Percentiles rank a stretch among this genome's conserved stretches.
These are phyloP conservation scores for Fulmarus glacialis DNA, from an alignment of 2,113 vertebrate species.

Conservation along the genomic window DNA sequence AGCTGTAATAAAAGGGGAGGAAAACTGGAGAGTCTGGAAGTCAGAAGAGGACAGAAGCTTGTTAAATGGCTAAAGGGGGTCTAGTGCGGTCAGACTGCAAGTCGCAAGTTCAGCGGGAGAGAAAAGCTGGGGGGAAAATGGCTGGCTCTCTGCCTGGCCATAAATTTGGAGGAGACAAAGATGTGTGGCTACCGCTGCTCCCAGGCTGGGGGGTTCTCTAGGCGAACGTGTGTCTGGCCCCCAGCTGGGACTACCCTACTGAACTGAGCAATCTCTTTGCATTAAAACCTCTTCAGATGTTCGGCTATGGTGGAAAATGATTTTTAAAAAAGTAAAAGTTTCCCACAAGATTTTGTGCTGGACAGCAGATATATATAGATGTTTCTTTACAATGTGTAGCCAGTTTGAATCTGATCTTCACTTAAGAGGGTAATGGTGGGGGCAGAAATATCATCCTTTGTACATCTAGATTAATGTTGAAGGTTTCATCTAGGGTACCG, in stretches of 20 bases:
- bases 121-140: background rate
- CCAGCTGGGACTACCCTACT: too few species aligned
- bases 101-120: background rate
- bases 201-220: background rate
- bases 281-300: background rate
- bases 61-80: background rate
- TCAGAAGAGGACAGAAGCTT: background rate
- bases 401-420: background rate
- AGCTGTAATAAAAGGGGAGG: background rate
- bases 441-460: background rate
- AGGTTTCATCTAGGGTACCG: background rate
- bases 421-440: background rate
- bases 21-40: background rate
- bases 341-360: background rate
- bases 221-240: fast-evolving
- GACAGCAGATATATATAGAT: background rate
- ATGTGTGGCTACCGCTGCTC: background rate
- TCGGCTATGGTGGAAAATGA: background rate
- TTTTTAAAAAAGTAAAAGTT: background rate
- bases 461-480: background rate
- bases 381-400: background rate
- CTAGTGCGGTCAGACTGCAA: background rate
- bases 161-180: background rate
- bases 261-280: background rate
- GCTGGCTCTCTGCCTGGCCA: background rate